These are phyloP conservation scores for Corella eumyota DNA, from an alignment of 23 tunicate species.

Conservation along the genomic window DNA sequence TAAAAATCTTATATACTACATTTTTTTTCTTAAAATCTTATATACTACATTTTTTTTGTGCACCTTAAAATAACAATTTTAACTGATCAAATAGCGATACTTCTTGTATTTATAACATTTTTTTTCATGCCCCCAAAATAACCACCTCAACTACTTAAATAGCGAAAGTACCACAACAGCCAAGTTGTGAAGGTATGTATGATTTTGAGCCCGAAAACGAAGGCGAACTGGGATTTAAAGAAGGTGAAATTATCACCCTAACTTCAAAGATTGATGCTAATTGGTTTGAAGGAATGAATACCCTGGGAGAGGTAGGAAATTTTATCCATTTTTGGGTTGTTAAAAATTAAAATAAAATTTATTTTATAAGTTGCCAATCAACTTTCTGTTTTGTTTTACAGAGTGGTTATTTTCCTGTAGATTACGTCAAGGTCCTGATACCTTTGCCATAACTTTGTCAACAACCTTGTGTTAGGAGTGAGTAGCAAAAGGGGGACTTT, in stretches of 20 bases:
- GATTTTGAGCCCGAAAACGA: slow-evolving; percentile 96
- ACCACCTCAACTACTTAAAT: not conserved
- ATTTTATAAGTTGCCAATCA: not conserved
- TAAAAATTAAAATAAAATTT: no score
- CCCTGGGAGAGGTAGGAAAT: slow-evolving; percentile 24
- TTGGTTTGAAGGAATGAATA: slow-evolving; percentile 92
- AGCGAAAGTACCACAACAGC: slow-evolving; percentile 25
- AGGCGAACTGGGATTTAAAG: slow-evolving; percentile 81
- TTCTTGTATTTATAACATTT: no score
- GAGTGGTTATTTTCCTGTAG: slow-evolving; percentile 70
- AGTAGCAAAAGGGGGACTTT: no score
- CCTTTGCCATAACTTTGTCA: slow-evolving; percentile 19
- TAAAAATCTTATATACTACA: no score
- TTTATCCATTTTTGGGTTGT: no score
- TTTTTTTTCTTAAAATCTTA: no score
- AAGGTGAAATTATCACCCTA: slow-evolving; percentile 74
- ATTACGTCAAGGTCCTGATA: slow-evolving; percentile 49
- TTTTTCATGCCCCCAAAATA: no score
- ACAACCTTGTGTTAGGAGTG: no score
- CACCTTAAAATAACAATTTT: no score
- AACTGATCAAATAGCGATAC: no score
- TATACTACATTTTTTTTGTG: no score
- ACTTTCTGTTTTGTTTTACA: slow-evolving; percentile 4
- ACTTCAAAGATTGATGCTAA: slow-evolving; percentile 89
- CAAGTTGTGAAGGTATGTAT: slow-evolving; percentile 66